Evolutionary conservation across 2,888 invertebrate species (phyloP).

Genomic region (Eledone cirrhosa): DNA sequence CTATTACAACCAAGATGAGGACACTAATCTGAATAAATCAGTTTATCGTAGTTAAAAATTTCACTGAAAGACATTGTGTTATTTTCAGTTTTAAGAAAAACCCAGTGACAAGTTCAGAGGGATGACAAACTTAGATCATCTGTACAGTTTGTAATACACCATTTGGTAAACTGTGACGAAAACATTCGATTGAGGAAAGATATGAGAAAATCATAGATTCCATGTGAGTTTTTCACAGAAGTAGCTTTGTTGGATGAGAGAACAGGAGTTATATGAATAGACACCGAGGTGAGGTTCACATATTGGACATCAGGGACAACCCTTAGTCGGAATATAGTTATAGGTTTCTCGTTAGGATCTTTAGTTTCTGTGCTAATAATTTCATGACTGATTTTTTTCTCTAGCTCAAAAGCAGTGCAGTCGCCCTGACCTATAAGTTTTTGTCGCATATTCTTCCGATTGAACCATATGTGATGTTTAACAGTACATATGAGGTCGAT

Average conservation of each 20-base stretch:
- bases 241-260: not conserved
- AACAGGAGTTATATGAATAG: not conserved
- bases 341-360: not conserved
- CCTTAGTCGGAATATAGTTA: slow-evolving; percentile 27
- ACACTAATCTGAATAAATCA: too few relatives aligned
- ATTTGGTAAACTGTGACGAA: slow-evolving; percentile 17
- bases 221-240: not conserved
- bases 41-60: too few relatives aligned
- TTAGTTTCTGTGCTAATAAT: slow-evolving; percentile 27
- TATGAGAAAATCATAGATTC: not conserved
- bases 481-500: slow-evolving; percentile 31
- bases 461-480: slow-evolving; percentile 33
- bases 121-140: too few relatives aligned
- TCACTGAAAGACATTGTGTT: too few relatives aligned
- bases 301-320: slow-evolving; percentile 26
- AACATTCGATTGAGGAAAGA: not conserved
- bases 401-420: slow-evolving; percentile 31
- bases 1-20: too few relatives aligned
- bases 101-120: too few relatives aligned
- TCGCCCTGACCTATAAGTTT: slow-evolving; percentile 37
- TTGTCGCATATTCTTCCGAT: slow-evolving; percentile 35
- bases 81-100: too few relatives aligned
- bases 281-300: not conserved
- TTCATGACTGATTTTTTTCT: slow-evolving; percentile 34
- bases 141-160: not conserved